Evolutionary conservation across 2,888 invertebrate species (phyloP).

Genomic region (Flabesymbios commensalis): DNA sequence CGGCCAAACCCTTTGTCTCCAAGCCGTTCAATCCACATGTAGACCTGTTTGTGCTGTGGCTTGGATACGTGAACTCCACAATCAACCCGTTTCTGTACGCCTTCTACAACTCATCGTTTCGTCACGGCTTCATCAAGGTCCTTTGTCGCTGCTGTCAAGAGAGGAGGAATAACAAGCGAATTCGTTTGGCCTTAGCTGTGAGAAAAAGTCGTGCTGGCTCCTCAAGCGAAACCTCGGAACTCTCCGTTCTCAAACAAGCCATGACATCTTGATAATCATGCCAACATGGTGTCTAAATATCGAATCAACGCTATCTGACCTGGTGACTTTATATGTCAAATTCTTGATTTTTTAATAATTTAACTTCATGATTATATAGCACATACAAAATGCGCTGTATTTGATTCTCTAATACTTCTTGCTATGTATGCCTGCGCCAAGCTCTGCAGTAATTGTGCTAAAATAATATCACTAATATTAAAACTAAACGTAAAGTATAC

Average conservation of each 20-base stretch:
- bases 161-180: not conserved
- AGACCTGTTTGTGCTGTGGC: slow-evolving; percentile 32
- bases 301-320: too few relatives aligned
- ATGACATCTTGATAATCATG: too few relatives aligned
- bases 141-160: slow-evolving; percentile 23
- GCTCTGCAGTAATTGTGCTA: too few relatives aligned
- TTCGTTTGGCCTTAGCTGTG: not conserved
- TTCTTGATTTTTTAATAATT: too few relatives aligned
- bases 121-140: slow-evolving; percentile 31
- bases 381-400: too few relatives aligned
- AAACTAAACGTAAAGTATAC: too few relatives aligned
- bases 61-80: slow-evolving; percentile 35
- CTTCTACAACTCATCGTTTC: slow-evolving; percentile 37
- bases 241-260: not conserved
- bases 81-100: slow-evolving; percentile 39
- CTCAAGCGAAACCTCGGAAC: slow-evolving; percentile 1
- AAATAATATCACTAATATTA: too few relatives aligned
- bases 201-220: not conserved
- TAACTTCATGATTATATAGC: too few relatives aligned
- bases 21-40: slow-evolving; percentile 19
- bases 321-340: too few relatives aligned
- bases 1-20: slow-evolving; percentile 30
- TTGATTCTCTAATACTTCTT: too few relatives aligned
- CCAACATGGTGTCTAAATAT: too few relatives aligned
- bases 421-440: too few relatives aligned